Conservation (phyloP, 53 echinoderm and acorn worm species). For the Holothuria leucospilota region DNA sequence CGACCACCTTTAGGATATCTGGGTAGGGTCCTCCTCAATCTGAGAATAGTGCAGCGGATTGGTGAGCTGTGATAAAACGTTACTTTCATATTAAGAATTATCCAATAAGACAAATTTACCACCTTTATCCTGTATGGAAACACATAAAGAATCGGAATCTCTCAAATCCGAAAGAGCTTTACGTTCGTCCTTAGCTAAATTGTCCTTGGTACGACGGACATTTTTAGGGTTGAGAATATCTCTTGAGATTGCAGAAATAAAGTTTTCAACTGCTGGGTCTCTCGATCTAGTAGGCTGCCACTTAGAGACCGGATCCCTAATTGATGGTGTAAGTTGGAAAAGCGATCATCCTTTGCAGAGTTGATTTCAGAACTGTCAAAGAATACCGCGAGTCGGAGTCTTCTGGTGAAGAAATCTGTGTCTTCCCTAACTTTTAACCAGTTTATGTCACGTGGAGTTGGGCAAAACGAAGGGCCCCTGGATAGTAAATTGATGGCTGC, state of each 20-base stretch:
- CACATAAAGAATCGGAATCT: too few relatives aligned
- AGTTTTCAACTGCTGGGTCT: background rate
- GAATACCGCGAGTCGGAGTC: background rate
- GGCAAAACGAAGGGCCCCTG: background rate
- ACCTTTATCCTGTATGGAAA: too few relatives aligned
- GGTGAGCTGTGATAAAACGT: too few relatives aligned
- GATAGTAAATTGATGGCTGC: background rate
- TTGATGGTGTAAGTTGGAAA: background rate
- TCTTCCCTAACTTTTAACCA: slow-evolving; percentile 10
- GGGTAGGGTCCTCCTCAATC: too few relatives aligned
- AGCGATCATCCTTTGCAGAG: background rate
- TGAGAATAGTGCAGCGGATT: too few relatives aligned
- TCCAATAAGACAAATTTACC: too few relatives aligned
- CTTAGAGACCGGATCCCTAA: background rate
- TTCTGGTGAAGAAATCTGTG: background rate
- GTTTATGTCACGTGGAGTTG: background rate
- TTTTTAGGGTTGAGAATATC: too few relatives aligned
- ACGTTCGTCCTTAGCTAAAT: too few relatives aligned
- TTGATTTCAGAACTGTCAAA: background rate
- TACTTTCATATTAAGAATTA: too few relatives aligned
- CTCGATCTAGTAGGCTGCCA: background rate
- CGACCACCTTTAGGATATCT: too few relatives aligned
- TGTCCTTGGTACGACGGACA: too few relatives aligned
- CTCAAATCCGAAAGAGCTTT: too few relatives aligned
- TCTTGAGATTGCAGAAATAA: background rate